phyloP scores from a whole-genome alignment of 2,888 invertebrate genomes.

The Agrotis clavis region DNA sequence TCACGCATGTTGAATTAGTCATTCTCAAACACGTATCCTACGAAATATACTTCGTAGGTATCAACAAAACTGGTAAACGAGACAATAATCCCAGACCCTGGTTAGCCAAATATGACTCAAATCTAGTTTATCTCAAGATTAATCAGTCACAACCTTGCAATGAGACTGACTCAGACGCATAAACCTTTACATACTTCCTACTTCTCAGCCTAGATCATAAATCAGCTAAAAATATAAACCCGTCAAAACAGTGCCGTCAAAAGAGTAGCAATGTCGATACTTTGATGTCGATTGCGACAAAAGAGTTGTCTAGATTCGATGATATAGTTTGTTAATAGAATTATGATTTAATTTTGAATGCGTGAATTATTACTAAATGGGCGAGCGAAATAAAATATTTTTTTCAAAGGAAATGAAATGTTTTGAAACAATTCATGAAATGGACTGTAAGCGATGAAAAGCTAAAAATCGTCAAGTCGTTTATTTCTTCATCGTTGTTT shows the following conservation, averaged over 20 bases:
- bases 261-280: conserved; percentile 2
- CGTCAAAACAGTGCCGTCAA: conserved; percentile 27
- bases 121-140: conserved; percentile 38
- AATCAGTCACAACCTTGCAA: conserved; percentile 54
- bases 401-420: not conserved
- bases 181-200: conserved; percentile 54
- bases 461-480: too few species aligned
- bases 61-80: conserved; percentile 19
- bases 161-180: conserved; percentile 42
- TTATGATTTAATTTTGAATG: not conserved
- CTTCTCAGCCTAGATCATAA: conserved; percentile 22
- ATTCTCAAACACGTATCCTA: not conserved
- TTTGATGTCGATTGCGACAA: not conserved
- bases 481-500: too few species aligned
- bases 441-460: not conserved
- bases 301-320: not conserved
- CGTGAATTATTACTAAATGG: not conserved
- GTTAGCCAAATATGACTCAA: conserved; percentile 34
- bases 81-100: conserved; percentile 15
- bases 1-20: not conserved
- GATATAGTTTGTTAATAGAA: conserved; percentile 2
- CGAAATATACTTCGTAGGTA: conserved; percentile 6
- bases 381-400: not conserved
- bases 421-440: not conserved
- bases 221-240: conserved; percentile 20